Evolutionary conservation across 1,140 invertebrate species (phyloP).

Genomic region (Atta texana): DNA sequence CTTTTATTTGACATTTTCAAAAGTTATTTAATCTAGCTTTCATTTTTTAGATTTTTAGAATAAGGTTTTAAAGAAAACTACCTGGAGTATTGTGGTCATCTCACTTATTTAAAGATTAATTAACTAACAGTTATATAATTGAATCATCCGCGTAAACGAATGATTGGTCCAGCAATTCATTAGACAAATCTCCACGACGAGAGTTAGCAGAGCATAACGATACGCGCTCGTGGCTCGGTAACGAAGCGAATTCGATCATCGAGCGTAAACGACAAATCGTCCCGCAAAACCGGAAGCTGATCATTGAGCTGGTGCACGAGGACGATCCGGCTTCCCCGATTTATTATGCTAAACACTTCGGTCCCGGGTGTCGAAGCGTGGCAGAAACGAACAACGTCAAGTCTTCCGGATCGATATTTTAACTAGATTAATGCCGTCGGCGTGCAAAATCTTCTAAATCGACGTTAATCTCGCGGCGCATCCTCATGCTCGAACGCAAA

Average conservation of each 20-base stretch:
- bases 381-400: slow-evolving; percentile 45
- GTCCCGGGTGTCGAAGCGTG: slow-evolving; percentile 50
- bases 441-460: slow-evolving; percentile 43
- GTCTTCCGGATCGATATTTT: slow-evolving; percentile 46
- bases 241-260: slow-evolving; percentile 56
- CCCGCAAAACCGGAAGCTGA: slow-evolving; percentile 46
- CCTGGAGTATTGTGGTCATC: too few species aligned
- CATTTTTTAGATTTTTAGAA: too few species aligned
- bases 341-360: slow-evolving; percentile 55
- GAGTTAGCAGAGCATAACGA: slow-evolving; percentile 44
- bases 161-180: background rate
- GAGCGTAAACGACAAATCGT: slow-evolving; percentile 48
- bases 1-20: too few species aligned
- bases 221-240: slow-evolving; percentile 56
- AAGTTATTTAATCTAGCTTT: too few species aligned
- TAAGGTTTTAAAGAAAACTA: too few species aligned
- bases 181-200: background rate
- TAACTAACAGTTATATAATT: background rate
- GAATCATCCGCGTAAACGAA: slow-evolving; percentile 5
- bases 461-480: slow-evolving; percentile 24
- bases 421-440: slow-evolving; percentile 43
- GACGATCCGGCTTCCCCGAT: slow-evolving; percentile 39
- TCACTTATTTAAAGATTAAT: background rate
- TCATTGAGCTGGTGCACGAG: slow-evolving; percentile 43
- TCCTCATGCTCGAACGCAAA: background rate